Evolutionary conservation across 2,888 invertebrate genomes (phyloP), one percentile per base, ranked within the genome.

Genomic region (Elysia crispata): DNA sequence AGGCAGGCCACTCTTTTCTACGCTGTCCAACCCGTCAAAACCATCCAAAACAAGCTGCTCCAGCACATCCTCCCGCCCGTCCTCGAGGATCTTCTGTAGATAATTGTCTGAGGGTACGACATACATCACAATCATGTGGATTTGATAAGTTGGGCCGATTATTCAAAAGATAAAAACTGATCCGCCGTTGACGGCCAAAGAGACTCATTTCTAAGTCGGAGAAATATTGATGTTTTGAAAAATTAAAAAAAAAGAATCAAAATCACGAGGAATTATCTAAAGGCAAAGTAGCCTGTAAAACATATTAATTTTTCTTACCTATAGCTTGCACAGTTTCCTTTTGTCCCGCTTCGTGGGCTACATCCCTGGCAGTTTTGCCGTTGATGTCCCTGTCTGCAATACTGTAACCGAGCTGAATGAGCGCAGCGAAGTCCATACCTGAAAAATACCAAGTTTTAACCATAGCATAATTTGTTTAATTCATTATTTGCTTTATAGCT

Each of bases 341-440:
- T 0, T 85, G 82, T 0, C 84, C 84, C 23, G 77, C 73, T 54
- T 87, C 87, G 50, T 84, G 83, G 8, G 90, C 90, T 25, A 90
- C 80, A 81, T 90, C 90, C 83, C 90, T 80, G 15, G 89, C 85
- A 62, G 90, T 90, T 76, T 83, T 86, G 77, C 86, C 86, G 23
- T 86, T 80, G 15, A 30, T 75, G 74, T 90, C 89, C 67, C 89
- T 83, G 49, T 88, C 88, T 8, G 88, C 87, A 8, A 88, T 84
- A 77, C 86, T 86, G 83, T 86, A 86, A 49, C 86, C 87, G 82
- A 87, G 83, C 72, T 87, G 86, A 5, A 89, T 74, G 60, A 89
- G 81, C 0, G 86, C 84, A 15, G 80, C 80, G 11, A 89, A 82
- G 80, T 89, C 88, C 13, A 86, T 85, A 13, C 83, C 86, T 82